Evolutionary conservation across 2,888 invertebrate genomes (phyloP).

Genomic region (Synanthedon myopaeformis): DNA sequence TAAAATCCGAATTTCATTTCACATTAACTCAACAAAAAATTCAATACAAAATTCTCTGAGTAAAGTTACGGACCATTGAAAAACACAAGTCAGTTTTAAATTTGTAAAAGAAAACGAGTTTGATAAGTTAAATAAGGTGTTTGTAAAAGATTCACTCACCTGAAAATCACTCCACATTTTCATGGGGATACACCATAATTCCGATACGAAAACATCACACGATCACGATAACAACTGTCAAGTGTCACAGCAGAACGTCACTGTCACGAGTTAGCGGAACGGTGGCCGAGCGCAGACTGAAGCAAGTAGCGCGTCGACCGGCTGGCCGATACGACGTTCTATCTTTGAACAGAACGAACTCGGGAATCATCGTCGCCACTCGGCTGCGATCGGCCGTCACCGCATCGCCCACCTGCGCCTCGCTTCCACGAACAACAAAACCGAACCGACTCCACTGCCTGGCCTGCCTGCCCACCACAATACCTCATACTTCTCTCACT

Average conservation of each 20-base stretch:
- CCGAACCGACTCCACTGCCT: constrained; percentile 19
- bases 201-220: constrained; percentile 68
- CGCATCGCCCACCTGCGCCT: constrained; percentile 61
- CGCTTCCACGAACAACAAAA: constrained; percentile 60
- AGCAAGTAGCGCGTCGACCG: constrained; percentile 19
- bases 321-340: constrained; percentile 26
- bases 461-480: constrained; percentile 31
- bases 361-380: constrained; percentile 22
- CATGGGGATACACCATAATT: constrained; percentile 70
- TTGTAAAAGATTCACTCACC: constrained; percentile 32
- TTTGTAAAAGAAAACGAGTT: neutral
- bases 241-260: constrained; percentile 56
- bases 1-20: too few relatives aligned
- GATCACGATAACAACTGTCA: constrained; percentile 69
- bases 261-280: constrained; percentile 40
- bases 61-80: neutral
- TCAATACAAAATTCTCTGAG: too few relatives aligned
- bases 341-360: constrained; percentile 15
- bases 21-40: too few relatives aligned
- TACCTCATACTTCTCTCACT: constrained; percentile 18
- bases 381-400: constrained; percentile 16
- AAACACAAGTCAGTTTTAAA: neutral
- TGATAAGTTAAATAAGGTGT: neutral
- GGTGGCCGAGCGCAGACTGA: constrained; percentile 64
- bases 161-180: constrained; percentile 71